A percentile compares a stretch with the other conserved stretches of the same genome.
Conservation (phyloP, 2,888 invertebrate species). For the Trimorus sp. region DNA sequence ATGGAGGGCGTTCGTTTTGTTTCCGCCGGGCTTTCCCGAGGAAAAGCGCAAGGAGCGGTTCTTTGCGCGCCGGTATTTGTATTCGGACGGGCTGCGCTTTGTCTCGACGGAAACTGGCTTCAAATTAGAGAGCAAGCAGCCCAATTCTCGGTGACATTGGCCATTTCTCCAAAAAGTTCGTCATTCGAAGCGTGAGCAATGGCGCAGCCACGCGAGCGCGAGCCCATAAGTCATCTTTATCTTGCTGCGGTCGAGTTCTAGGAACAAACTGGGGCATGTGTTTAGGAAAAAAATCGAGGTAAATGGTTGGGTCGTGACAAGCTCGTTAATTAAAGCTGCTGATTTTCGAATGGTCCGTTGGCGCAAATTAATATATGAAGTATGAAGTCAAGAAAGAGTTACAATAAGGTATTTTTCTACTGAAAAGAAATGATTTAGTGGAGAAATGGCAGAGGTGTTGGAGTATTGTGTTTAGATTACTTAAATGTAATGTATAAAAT, state of each 20-base stretch:
- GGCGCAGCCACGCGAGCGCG: slow-evolving; percentile 13
- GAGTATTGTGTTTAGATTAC: too few species aligned
- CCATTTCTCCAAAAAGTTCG: slow-evolving; percentile 64
- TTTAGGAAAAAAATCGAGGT: slow-evolving; percentile 23
- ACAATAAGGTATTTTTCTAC: too few species aligned
- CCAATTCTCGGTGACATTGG: slow-evolving; percentile 68
- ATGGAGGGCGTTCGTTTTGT: slow-evolving; percentile 53
- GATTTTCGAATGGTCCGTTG: too few species aligned
- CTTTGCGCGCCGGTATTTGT: slow-evolving; percentile 65
- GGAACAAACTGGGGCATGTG: slow-evolving; percentile 4
- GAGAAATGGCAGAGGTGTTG: too few species aligned
- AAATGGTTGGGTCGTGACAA: not conserved
- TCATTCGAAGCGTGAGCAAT: slow-evolving; percentile 39
- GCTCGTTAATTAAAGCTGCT: too few species aligned
- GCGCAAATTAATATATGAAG: too few species aligned
- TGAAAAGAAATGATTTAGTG: too few species aligned
- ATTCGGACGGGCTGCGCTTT: slow-evolving; percentile 66
- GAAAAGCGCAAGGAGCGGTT: slow-evolving; percentile 59
- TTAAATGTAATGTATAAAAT: too few species aligned
- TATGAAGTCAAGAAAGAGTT: too few species aligned
- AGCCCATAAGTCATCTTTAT: slow-evolving; percentile 55
- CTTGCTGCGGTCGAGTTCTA: slow-evolving; percentile 4
- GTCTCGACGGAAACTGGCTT: slow-evolving; percentile 66
- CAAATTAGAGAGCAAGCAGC: slow-evolving; percentile 70
- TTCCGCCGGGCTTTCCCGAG: slow-evolving; percentile 40